Base-by-base conservation (phyloP, 2,888 invertebrate genomes). In the Protonemura montana region DNA sequence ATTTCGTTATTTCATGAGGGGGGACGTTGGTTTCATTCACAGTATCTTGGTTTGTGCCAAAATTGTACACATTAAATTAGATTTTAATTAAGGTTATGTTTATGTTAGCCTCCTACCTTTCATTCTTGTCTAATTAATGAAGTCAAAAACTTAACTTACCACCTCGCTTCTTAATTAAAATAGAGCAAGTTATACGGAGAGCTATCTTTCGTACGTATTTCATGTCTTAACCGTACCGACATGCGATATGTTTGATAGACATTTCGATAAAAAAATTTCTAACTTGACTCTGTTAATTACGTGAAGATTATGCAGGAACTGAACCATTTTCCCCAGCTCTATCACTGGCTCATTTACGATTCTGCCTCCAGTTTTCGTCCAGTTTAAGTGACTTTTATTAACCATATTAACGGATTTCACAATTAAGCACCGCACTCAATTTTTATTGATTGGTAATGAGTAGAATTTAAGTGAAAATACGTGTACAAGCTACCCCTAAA, bases 41-140 rank as follows among this genome's bases (percentile, higher is more conserved):
- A 21, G 21, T 59, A 21, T 2, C 59, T 59, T 59, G 59, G 59
- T 59, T 59, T 59, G 59, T 59, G 59, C 59, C 59, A 59, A 59
- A 59, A 59, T 59, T 59, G 59, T 21, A 59, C 21, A 59, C 59
- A 59, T 59, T 59, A 59, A 59, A 59, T 59, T 59, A 59, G 13
- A 59, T 59, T 59, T 59, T 59, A 59, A 59, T 59, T 59, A 59
- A 21, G 59, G 16, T 59, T 59, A 35, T 10, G 59, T 59, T 59
- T 10, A 59, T 59, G 59, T 59, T 59, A 21, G 13, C 13, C 59
- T 59, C 59, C 59, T 59, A 21, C 59, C 59, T 59, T 59, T 59
- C 59, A 21, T 59, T 59, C 59, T 59, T 59, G 59, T 59, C 59
- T 59, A 59, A 59, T 59, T 59, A 59, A 59, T 59, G 59, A 59